These are phyloP conservation scores for Azemiops feae DNA, from an alignment of 2,113 vertebrate species.

Conservation along the genomic window DNA sequence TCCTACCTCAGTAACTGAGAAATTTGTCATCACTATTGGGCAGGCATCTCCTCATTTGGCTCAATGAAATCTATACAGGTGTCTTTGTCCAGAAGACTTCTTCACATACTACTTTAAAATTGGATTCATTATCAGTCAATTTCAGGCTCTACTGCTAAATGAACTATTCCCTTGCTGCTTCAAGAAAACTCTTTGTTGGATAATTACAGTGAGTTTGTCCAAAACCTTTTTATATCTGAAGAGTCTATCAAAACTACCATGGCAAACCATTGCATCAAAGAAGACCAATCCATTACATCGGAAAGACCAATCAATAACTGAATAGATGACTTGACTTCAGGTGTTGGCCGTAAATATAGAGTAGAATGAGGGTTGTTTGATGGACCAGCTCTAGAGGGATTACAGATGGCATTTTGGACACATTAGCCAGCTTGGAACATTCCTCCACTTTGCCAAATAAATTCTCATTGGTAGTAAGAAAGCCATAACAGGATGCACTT, in stretches of 20 bases:
- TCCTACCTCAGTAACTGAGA: background rate
- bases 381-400: background rate
- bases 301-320: background rate
- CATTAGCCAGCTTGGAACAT: background rate
- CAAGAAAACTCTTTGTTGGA: background rate
- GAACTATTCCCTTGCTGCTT: too few species aligned
- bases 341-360: background rate
- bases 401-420: background rate
- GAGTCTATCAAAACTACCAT: background rate
- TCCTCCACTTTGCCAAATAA: background rate
- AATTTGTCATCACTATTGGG: background rate
- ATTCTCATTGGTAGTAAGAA: background rate
- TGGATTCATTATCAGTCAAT: too few species aligned
- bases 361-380: background rate
- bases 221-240: background rate
- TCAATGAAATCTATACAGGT: too few species aligned
- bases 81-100: too few species aligned
- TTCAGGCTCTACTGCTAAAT: too few species aligned
- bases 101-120: too few species aligned
- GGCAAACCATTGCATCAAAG: background rate
- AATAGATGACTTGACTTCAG: background rate
- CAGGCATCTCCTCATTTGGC: background rate
- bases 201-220: background rate
- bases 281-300: background rate
- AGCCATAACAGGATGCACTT: background rate